Base-by-base conservation (phyloP, 1,140 invertebrate species). In the Protaetia brevitarsis region DNA sequence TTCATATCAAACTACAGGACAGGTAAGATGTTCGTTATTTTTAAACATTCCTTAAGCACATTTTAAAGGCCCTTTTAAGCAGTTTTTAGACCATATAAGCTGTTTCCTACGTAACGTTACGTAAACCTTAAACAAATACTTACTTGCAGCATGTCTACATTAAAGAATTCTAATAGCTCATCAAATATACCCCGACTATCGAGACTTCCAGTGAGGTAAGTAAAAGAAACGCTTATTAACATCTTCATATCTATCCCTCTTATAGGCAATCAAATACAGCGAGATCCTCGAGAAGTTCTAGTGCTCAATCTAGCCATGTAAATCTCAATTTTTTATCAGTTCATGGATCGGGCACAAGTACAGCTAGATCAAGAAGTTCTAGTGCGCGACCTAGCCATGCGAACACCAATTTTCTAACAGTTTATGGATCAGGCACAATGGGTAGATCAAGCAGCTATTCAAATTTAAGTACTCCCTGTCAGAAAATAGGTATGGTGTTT, bases 181-280 rank as follows among this genome's bases (percentile, higher is more conserved):
- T 82, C 64, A 82, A 86, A 36, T 51, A 51, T 51, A 2, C 41
- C 41, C 2, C 21, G 41, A 19, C 19, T 51, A 51, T 51, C 41
- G 26, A 51, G 41, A 51, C 21, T 51, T 51, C 86, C 90, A 7
- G 77, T 98, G 13, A 84, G 87, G 69, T 85, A 87, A 71, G 89
- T 88, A 82, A 83, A 87, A 72, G 82, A 95, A 5, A 82, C 79
- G 76, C 85, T 2, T 77, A 86, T 27, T 79, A 86, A 51, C 84
- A 90, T 75, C 92, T 95, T 7, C 93, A 97, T 78, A 77, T 97
- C 7, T 95, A 98, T 79, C 81, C 99, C 92, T 1, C 91, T 99
- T 73, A 81, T 99, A 27, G 94, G 90, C 84, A 87, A 73, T 85
- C 95, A 0, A 95, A 59, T 59, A 11, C 57, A 2, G 10, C n/a